Evolutionary conservation across 2,888 invertebrate species (phyloP).

Genomic region (Platerodrilus igneus): DNA sequence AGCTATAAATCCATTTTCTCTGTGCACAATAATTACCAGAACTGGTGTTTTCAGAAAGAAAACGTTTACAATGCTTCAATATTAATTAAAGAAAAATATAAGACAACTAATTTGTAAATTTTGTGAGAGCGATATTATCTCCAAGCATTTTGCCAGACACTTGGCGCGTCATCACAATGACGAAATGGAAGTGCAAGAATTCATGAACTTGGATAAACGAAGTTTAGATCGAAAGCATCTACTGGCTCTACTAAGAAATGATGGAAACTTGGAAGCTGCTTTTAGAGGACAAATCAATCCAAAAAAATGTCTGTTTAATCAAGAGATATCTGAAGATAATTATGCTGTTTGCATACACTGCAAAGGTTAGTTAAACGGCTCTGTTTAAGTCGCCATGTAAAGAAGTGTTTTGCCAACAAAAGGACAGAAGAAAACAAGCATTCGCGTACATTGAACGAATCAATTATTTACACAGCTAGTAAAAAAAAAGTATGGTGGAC

Average conservation of each 20-base stretch:
- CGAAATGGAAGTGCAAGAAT: constrained; percentile 1
- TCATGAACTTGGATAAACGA: background rate
- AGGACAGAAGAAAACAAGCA: background rate
- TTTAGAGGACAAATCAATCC: constrained; percentile 3
- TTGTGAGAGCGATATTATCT: constrained; percentile 2
- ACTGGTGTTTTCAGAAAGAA: no score
- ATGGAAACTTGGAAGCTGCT: constrained; percentile 6
- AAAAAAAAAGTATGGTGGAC: constrained; percentile 13
- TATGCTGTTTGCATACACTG: constrained; percentile 11
- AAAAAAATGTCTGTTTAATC: constrained; percentile 4
- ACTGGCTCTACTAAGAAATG: constrained; percentile 1
- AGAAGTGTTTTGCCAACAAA: constrained; percentile 4
- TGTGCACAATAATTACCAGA: no score
- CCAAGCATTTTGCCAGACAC: constrained; percentile 4
- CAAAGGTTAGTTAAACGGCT: constrained; percentile 10
- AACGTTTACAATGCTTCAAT: no score
- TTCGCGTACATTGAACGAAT: constrained; percentile 4
- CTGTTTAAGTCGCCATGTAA: constrained; percentile 5
- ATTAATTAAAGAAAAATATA: no score
- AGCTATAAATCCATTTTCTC: no score
- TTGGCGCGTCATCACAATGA: background rate
- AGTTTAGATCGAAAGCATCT: constrained; percentile 1
- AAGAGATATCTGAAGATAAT: constrained; percentile 2
- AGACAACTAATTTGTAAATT: constrained; percentile 9
- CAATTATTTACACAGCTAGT: constrained; percentile 10